These are phyloP conservation scores for Ptilorrhoa leucosticta DNA, from an alignment of 2,113 vertebrate genomes.

Conservation along the genomic window DNA sequence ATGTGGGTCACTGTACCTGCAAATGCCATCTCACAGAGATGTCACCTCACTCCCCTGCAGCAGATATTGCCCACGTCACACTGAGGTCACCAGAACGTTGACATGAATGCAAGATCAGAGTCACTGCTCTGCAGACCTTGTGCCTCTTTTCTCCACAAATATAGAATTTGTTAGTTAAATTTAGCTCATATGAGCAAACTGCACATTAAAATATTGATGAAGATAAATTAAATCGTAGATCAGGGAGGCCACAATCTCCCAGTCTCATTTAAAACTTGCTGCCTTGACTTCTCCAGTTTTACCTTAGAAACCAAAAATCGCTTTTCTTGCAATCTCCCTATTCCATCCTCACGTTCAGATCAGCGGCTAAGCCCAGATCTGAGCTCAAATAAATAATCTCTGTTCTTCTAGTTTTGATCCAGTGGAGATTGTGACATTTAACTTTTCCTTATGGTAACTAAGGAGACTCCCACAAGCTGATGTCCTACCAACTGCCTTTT, in stretches of 20 bases:
- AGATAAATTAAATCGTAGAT: background rate
- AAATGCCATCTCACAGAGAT: background rate
- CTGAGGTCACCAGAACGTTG: background rate
- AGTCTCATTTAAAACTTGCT: background rate
- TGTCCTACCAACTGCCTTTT: constrained; percentile 63
- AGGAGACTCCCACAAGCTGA: constrained; percentile 54
- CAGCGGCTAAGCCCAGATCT: background rate
- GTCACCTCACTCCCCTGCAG: background rate
- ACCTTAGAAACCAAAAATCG: background rate
- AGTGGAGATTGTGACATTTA: constrained; percentile 43
- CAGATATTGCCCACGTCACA: background rate
- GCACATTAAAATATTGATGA: background rate
- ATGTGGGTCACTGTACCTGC: background rate
- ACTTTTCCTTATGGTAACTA: constrained; percentile 48
- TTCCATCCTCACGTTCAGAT: background rate
- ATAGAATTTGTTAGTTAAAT: background rate
- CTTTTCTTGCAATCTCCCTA: rapidly evolving
- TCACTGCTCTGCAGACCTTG: background rate
- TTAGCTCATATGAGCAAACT: background rate
- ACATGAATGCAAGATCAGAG: background rate
- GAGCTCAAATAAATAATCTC: background rate
- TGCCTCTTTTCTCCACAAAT: background rate
- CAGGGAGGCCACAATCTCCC: background rate
- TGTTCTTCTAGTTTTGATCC: background rate
- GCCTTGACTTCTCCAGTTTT: background rate